phyloP scores from a whole-genome alignment of 2,113 vertebrate species.

The Saguinus midas region DNA sequence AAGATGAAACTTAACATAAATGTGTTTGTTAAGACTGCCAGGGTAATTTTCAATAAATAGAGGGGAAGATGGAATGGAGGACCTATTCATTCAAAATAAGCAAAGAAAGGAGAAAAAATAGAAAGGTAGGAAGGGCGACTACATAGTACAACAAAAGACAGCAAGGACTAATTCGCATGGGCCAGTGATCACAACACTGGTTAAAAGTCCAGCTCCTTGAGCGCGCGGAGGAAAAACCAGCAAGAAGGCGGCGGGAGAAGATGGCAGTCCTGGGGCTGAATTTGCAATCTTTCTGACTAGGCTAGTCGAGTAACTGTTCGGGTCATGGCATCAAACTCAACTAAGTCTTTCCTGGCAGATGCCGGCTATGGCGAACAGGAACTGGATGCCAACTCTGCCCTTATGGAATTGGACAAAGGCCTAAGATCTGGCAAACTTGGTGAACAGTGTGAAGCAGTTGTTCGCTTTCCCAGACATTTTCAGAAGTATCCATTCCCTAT shows the following conservation, averaged over 20 bases:
- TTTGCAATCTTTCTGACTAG: constrained; percentile 53
- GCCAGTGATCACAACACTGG: not conserved
- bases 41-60: not conserved
- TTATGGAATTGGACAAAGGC: constrained; percentile 98
- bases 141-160: too few relatives aligned
- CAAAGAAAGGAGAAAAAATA: not conserved
- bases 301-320: not conserved
- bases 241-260: constrained; percentile 64
- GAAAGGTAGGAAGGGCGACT: not conserved
- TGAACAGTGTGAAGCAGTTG: constrained; percentile 97
- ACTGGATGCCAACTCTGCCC: constrained; percentile 96
- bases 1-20: not conserved
- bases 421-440: constrained; percentile 95
- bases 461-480: constrained; percentile 97
- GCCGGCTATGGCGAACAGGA: constrained; percentile 96
- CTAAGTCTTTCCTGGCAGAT: constrained; percentile 93
- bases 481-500: constrained; percentile 99
- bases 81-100: not conserved
- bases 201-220: constrained; percentile 53
- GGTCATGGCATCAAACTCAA: constrained; percentile 88
- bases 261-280: constrained; percentile 43
- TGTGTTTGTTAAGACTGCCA: not conserved
- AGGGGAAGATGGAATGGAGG: not conserved
- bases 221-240: constrained; percentile 60
- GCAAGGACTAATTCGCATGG: not conserved